A percentile compares a stretch with the other conserved stretches of the same genome.
These are phyloP conservation scores for Sussaba pulchella DNA, from an alignment of 2,888 invertebrate genomes.

Conservation along the genomic window DNA sequence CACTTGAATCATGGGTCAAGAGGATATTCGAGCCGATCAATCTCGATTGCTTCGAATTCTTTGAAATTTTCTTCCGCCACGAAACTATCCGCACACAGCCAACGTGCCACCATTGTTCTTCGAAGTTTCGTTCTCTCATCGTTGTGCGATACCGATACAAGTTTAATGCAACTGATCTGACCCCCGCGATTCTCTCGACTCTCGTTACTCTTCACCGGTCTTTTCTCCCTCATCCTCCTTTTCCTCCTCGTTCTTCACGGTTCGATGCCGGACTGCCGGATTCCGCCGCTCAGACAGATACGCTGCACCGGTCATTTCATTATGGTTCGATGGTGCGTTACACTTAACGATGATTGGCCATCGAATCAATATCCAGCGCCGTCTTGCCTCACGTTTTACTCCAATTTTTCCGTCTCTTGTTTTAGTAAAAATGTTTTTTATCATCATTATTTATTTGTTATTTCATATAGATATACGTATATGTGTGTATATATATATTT, in stretches of 20 bases:
- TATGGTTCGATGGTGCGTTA: constrained; percentile 45
- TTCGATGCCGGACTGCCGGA: constrained; percentile 42
- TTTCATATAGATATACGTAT: too few relatives aligned
- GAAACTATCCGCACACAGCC: constrained; percentile 7
- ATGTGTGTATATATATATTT: not conserved
- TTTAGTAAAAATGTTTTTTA: not conserved
- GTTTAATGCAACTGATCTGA: constrained; percentile 43
- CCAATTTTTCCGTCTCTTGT: not conserved
- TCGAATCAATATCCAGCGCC: constrained; percentile 40
- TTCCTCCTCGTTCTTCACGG: constrained; percentile 32
- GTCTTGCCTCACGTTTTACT: not conserved
- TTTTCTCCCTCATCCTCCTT: not conserved
- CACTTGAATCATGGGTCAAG: constrained; percentile 11
- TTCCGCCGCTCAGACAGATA: constrained; percentile 21
- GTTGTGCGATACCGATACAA: not conserved
- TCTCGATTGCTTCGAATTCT: constrained; percentile 35
- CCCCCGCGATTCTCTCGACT: constrained; percentile 40
- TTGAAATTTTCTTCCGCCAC: constrained; percentile 22
- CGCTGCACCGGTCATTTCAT: constrained; percentile 42
- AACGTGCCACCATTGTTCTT: constrained; percentile 6
- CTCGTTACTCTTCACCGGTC: constrained; percentile 45
- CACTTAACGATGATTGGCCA: constrained; percentile 40
- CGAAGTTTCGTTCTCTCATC: constrained; percentile 27
- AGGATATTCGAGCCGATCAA: constrained; percentile 35
- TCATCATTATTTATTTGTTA: not conserved